A percentile compares a stretch with the other conserved stretches of the same genome.
Evolutionary conservation across 2,888 invertebrate species (phyloP).

Genomic region (Andrena bicolor): DNA sequence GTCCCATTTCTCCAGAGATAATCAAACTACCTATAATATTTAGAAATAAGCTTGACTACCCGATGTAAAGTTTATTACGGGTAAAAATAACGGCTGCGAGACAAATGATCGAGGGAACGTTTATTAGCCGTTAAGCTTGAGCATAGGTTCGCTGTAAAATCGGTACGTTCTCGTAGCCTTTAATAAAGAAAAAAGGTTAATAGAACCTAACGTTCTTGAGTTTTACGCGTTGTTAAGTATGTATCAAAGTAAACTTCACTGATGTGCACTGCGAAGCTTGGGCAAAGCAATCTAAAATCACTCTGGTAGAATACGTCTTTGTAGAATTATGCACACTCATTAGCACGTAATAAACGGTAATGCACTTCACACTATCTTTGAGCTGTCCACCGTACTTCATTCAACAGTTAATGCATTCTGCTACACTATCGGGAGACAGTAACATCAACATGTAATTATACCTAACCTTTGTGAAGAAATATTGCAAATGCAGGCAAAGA

Average conservation of each 20-base stretch:
- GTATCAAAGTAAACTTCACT: constrained; percentile 58
- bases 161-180: constrained; percentile 21
- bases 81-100: constrained; percentile 8
- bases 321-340: constrained; percentile 70
- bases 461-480: constrained; percentile 18
- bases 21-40: background rate
- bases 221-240: constrained; percentile 63
- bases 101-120: constrained; percentile 7
- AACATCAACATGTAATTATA: constrained; percentile 37
- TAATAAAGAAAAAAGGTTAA: constrained; percentile 52
- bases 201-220: constrained; percentile 58
- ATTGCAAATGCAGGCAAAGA: constrained; percentile 15
- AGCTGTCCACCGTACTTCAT: constrained; percentile 59
- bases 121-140: constrained; percentile 19
- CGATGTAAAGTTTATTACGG: background rate
- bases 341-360: constrained; percentile 69
- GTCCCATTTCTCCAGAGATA: no score
- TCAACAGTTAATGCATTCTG: constrained; percentile 64
- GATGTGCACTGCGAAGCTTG: constrained; percentile 49
- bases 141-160: constrained; percentile 30
- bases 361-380: constrained; percentile 61
- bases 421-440: constrained; percentile 33
- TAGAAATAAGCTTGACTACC: background rate
- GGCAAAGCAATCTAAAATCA: constrained; percentile 55
- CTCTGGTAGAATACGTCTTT: constrained; percentile 64